These are phyloP conservation scores for Andrena hattorfiana DNA, from an alignment of 2,888 invertebrate species.

Conservation along the genomic window DNA sequence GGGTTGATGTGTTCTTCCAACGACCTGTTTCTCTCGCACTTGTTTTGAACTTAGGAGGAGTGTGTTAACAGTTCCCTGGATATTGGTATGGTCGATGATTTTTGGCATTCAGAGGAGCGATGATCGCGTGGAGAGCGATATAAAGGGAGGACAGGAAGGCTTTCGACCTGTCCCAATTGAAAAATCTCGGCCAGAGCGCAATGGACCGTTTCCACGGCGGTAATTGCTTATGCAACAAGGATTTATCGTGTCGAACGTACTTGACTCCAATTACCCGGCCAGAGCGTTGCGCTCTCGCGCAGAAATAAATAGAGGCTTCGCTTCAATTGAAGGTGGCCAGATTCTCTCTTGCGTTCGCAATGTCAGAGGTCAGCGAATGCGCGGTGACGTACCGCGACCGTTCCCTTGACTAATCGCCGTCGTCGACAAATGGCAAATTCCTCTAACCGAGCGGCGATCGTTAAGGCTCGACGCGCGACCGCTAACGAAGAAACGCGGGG, in stretches of 20 bases:
- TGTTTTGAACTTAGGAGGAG: not conserved
- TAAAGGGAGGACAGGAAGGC: not conserved
- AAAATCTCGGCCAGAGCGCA: constrained; percentile 41
- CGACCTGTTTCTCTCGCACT: constrained; percentile 15
- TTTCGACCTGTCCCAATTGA: constrained; percentile 47
- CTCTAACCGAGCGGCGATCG: not conserved
- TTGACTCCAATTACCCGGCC: constrained; percentile 66
- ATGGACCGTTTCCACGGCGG: constrained; percentile 29
- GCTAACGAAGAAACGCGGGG: not conserved
- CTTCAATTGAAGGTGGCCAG: constrained; percentile 61
- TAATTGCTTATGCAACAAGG: constrained; percentile 66
- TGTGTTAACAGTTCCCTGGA: too few species aligned
- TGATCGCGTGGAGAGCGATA: not conserved
- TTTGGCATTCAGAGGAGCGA: too few species aligned
- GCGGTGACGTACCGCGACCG: constrained; percentile 10
- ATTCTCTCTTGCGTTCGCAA: constrained; percentile 40
- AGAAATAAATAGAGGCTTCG: constrained; percentile 60
- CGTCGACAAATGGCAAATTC: constrained; percentile 25
- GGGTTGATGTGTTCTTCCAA: constrained; percentile 3
- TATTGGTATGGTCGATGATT: too few species aligned
- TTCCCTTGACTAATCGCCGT: constrained; percentile 2
- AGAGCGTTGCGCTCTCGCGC: constrained; percentile 46
- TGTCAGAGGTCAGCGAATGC: constrained; percentile 54
- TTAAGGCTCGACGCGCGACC: constrained; percentile 18
- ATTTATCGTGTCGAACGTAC: constrained; percentile 68